Evolutionary conservation across 2,797 vertebrate genomes (phyloP), one percentile per base, ranked within the genome.

Genomic region (Gambelia wislizenii): DNA sequence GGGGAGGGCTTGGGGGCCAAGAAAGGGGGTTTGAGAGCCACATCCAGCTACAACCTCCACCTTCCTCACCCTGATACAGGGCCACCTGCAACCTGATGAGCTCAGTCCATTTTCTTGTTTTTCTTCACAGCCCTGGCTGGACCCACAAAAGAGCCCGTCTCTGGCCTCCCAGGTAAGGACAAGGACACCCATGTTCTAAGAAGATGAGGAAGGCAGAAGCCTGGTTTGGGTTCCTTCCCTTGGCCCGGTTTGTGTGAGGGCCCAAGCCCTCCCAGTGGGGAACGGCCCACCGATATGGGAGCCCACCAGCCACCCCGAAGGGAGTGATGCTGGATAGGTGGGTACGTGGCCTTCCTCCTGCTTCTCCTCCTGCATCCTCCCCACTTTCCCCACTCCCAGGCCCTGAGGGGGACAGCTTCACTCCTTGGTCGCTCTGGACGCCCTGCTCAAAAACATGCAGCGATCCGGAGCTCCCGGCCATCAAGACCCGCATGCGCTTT

Each of bases 401-500:
- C 0, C 6, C 78, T 0, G 89, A 86, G 14, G 93, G 87, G 22
- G 91, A 67, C 2, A 3, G 61, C 81, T 95, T 96, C 88, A 89
- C 94, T 1, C 92, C 88, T 0, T 98, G 98, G 98, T 97, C 98
- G 0, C 18, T 79, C 0, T 99, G 98, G 98, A 98, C 97, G 59
- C 92, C 97, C 20, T 99, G 98, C 93, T 97, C 97, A 22, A 95
- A 94, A 85, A 98, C 95, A 83, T 99, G 98, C 96, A 98, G 96
- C 0, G 97, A 97, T 13, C 91, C 95, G 0, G 83, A 82, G 20
- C 93, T 56, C 6, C 98, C 98, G 0, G 96, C 97, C 0, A 78
- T 91, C 74, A 98, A 98, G 95, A 96, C 95, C 59, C 98, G 98
- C 0, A 90, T 92, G 13, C 97, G 98, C 20, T 92, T 93, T 74